Conservation (phyloP, 2,113 vertebrate genomes). For the Gobio gobio region DNA sequence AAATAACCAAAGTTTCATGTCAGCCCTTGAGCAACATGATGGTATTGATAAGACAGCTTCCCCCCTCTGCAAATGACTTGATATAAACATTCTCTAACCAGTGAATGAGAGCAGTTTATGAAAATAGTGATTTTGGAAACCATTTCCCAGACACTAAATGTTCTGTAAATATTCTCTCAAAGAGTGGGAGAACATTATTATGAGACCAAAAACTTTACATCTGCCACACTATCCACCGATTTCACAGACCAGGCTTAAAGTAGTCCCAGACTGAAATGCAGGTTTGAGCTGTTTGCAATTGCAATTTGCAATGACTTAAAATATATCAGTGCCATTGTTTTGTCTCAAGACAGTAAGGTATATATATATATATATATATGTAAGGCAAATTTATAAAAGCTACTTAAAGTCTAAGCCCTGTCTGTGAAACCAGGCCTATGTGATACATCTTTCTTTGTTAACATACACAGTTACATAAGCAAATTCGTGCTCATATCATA, state of each 20-base stretch:
- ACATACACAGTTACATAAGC: neutral
- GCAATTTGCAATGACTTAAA: too few species aligned
- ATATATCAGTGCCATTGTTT: too few species aligned
- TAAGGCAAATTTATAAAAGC: too few species aligned
- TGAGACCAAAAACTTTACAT: neutral
- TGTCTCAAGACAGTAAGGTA: too few species aligned
- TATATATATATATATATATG: too few species aligned
- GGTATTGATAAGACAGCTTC: neutral
- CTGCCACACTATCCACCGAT: neutral
- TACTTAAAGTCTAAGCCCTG: too few species aligned
- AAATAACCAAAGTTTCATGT: slow-evolving; percentile 64
- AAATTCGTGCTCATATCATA: neutral
- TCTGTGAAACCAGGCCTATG: neutral
- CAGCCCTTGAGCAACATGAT: neutral
- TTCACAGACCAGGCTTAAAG: too few species aligned
- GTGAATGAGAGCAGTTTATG: neutral
- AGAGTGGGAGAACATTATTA: neutral
- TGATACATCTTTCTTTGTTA: neutral
- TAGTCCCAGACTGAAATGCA: too few species aligned
- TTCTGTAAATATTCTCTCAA: neutral
- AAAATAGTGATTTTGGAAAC: neutral
- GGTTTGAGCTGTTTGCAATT: too few species aligned
- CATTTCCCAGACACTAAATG: neutral
- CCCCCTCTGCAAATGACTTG: neutral
- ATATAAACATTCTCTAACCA: neutral